A percentile compares a stretch with the other conserved stretches of the same genome.
phyloP scores from a whole-genome alignment of 1,140 invertebrate genomes.

The Euglossa dilemma region DNA sequence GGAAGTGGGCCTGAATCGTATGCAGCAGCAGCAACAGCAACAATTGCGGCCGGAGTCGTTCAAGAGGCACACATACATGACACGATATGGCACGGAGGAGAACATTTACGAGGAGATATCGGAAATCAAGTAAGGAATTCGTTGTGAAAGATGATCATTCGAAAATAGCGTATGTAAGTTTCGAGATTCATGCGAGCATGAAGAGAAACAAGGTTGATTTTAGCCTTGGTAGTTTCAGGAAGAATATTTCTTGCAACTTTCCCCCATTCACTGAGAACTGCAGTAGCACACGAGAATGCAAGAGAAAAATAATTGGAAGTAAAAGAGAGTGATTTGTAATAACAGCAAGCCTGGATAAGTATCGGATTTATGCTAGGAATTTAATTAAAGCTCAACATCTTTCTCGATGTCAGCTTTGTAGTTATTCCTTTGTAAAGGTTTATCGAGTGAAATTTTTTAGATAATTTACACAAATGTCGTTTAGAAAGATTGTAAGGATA shows the following conservation, averaged over 20 bases:
- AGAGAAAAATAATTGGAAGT: background rate
- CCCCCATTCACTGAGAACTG: background rate
- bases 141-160: background rate
- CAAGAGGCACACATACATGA: slow-evolving; percentile 88
- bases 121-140: slow-evolving; percentile 78
- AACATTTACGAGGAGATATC: slow-evolving; percentile 95
- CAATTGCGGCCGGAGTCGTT: slow-evolving; percentile 74
- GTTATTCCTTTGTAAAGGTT: too few relatives aligned
- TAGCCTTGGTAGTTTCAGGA: background rate
- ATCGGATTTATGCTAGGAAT: background rate
- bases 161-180: background rate
- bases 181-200: background rate
- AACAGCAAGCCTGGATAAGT: background rate
- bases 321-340: background rate
- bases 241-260: background rate
- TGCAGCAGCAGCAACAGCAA: slow-evolving; percentile 77
- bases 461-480: background rate
- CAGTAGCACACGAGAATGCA: background rate
- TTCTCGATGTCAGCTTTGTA: too few relatives aligned
- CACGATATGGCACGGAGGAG: slow-evolving; percentile 91
- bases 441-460: too few relatives aligned
- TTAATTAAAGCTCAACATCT: background rate
- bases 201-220: background rate
- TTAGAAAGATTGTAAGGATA: too few relatives aligned
- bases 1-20: slow-evolving; percentile 77